Evolutionary conservation across 2,797 vertebrate species (phyloP).

Genomic region (Pogonophryne albipinna): DNA sequence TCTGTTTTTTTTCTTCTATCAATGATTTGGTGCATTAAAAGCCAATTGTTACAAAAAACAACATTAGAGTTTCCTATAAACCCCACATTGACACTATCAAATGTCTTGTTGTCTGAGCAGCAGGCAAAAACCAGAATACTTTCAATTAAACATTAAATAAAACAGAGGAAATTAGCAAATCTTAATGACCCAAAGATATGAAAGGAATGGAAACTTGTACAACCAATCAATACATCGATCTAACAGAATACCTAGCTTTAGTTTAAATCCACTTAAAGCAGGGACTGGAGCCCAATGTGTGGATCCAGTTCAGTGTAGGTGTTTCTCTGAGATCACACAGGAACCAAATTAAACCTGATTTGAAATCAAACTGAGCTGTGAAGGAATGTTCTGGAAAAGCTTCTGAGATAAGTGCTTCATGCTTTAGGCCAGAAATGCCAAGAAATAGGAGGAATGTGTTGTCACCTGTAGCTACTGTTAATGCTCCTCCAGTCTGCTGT

Average conservation of each 20-base stretch:
- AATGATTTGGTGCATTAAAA: neutral
- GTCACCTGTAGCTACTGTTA: conserved; percentile 43
- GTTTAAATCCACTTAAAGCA: neutral
- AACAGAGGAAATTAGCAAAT: neutral
- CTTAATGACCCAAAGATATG: neutral
- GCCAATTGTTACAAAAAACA: neutral
- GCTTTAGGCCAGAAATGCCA: conserved; percentile 42
- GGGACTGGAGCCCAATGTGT: neutral
- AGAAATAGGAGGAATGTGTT: conserved; percentile 54
- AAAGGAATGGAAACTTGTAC: neutral
- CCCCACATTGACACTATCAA: neutral
- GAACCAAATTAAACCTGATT: conserved; percentile 7
- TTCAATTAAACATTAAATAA: neutral
- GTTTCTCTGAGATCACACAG: neutral
- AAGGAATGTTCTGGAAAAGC: conserved; percentile 23
- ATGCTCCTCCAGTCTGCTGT: conserved; percentile 14
- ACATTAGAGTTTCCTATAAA: neutral
- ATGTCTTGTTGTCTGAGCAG: neutral
- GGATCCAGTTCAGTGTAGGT: neutral
- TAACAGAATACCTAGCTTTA: neutral
- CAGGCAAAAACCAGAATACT: neutral
- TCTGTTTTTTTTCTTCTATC: neutral
- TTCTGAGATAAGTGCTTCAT: conserved; percentile 36
- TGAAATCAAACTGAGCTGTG: conserved; percentile 15
- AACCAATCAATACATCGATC: no score